These are phyloP conservation scores for Idaea aversata DNA, from an alignment of 2,888 invertebrate genomes.

Conservation along the genomic window DNA sequence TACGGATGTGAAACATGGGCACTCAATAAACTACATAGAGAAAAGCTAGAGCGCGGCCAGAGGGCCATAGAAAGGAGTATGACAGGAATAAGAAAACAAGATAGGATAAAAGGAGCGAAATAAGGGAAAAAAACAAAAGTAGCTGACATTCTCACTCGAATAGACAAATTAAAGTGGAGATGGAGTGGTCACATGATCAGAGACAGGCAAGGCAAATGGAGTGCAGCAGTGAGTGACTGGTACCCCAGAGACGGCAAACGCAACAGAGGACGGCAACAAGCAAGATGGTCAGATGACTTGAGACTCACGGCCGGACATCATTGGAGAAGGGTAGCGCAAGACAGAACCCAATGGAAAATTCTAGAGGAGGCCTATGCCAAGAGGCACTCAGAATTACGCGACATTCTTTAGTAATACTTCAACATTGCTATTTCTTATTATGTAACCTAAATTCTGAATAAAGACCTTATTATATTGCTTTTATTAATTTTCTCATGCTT, in stretches of 20 bases:
- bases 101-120: no score
- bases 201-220: background rate
- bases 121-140: no score
- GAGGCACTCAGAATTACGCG: no score
- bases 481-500: no score
- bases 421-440: no score
- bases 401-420: no score
- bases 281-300: background rate
- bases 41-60: slow-evolving; percentile 12
- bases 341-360: background rate
- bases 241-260: background rate
- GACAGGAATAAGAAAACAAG: slow-evolving; percentile 8
- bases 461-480: no score
- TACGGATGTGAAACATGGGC: slow-evolving; percentile 17
- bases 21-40: slow-evolving; percentile 5
- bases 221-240: background rate
- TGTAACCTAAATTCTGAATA: no score
- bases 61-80: slow-evolving; percentile 18
- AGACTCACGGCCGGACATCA: background rate
- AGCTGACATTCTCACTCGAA: no score
- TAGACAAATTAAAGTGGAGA: no score
- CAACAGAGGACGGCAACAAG: background rate
- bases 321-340: no score
- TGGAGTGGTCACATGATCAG: no score
- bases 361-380: background rate